Evolutionary conservation across 2,888 invertebrate species (phyloP).

Genomic region (Mesoligia furuncula): DNA sequence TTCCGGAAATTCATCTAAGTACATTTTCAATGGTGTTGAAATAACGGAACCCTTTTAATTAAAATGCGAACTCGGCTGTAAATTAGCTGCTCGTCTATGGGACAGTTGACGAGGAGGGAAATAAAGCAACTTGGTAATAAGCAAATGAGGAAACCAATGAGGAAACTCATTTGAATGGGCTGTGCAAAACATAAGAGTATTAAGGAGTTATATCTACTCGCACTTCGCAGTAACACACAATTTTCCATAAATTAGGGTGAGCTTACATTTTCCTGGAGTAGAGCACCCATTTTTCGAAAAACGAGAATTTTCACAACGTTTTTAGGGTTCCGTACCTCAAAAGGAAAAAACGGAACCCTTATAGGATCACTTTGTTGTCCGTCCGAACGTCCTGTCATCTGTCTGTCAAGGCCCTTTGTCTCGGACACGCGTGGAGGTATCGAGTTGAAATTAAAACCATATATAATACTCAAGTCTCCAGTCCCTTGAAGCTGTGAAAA

Average conservation of each 20-base stretch:
- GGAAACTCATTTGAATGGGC: conserved; percentile 15
- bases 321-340: conserved; percentile 1
- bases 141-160: conserved; percentile 1
- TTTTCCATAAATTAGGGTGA: conserved; percentile 19
- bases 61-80: conserved; percentile 72
- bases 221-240: conserved; percentile 6
- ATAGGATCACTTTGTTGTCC: too few relatives aligned
- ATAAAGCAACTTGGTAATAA: conserved; percentile 30
- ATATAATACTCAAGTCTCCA: too few relatives aligned
- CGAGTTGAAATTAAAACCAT: too few relatives aligned
- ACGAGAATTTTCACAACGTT: conserved; percentile 11
- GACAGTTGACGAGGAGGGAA: conserved; percentile 63
- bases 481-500: too few relatives aligned
- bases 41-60: conserved; percentile 72
- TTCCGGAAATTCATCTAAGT: conserved; percentile 36
- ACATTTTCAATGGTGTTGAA: conserved; percentile 48
- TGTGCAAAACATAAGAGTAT: not conserved
- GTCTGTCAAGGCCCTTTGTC: too few relatives aligned
- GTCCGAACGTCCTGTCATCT: too few relatives aligned
- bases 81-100: conserved; percentile 71
- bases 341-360: too few relatives aligned
- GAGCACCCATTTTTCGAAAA: not conserved
- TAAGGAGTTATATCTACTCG: not conserved
- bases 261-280: conserved; percentile 17
- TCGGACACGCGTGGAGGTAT: too few relatives aligned